Evolutionary conservation across 1,140 invertebrate species (phyloP), one percentile per base, ranked within the genome.

Genomic region (Hyles vespertilio): DNA sequence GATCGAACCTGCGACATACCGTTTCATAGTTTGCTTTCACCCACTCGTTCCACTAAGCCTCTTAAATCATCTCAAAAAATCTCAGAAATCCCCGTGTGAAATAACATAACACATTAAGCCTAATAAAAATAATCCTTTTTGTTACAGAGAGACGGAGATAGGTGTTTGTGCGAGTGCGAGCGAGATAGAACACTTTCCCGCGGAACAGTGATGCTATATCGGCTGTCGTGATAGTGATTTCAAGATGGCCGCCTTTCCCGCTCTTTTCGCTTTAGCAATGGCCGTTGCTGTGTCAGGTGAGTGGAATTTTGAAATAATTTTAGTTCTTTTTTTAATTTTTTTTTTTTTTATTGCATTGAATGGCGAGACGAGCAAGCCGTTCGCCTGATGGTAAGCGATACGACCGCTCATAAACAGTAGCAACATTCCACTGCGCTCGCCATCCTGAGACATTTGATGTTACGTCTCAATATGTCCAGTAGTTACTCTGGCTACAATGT

Each of bases 161-260:
- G 43, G 10, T 11, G 40, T 43, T 40, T 7, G 40, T 40, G 32
- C 55, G 53, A 54, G 79, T 61, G 69, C 33, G 67, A 77, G 59
- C 54, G 73, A 57, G 71, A 74, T 63, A 73, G 72, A 74, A 67
- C 68, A 61, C 63, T 65, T 69, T 72, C 61, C 59, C 60, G 69
- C 69, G 64, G 70, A 69, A 73, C 77, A 83, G 79, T 77, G 63
- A 81, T 84, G 79, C 77, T 69, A 69, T 65, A 73, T 68, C 56
- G 71, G 36, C 36, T 40, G 36, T 40, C 8, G 36, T 40, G 36
- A 67, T 34, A 47, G 54, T 56, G 45, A 61, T 63, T 61, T 55
- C 67, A 81, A 80, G 72, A 83, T 83, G 81, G 81, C 78, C 34
- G 72, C 51, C 61, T 61, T 83, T 83, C 75, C 81, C 80, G 80